A percentile compares a stretch with the other conserved stretches of the same genome.
phyloP scores from a whole-genome alignment of 2,113 vertebrate genomes.

The Nyctibius bracteatus region DNA sequence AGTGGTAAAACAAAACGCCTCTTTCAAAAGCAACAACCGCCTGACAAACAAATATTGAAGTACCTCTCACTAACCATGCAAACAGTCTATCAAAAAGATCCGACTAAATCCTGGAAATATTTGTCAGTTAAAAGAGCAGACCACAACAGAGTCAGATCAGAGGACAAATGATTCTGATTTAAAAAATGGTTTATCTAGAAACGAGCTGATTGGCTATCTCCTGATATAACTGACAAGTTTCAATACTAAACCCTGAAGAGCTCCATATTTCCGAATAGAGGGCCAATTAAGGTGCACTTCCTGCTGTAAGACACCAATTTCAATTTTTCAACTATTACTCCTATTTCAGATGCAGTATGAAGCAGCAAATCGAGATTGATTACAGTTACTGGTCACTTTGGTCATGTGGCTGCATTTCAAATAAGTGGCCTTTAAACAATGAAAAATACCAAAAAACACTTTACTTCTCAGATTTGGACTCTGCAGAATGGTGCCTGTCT shows the following conservation, averaged over 20 bases:
- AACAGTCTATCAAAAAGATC: neutral
- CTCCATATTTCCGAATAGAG: neutral
- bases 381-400: neutral
- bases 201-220: neutral
- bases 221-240: neutral
- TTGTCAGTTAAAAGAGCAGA: neutral
- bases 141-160: neutral
- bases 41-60: neutral
- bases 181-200: neutral
- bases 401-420: neutral
- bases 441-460: neutral
- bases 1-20: neutral
- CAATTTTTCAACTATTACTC: neutral
- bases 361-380: neutral
- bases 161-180: rapidly evolving
- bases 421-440: neutral
- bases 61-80: neutral
- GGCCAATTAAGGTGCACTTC: neutral
- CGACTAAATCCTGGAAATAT: neutral
- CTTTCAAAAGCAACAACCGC: neutral
- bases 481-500: constrained; percentile 80
- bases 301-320: neutral
- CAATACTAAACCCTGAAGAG: neutral
- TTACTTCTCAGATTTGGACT: constrained; percentile 86
- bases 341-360: neutral